phyloP scores from a whole-genome alignment of 2,113 vertebrate species.

The Sprattus sprattus region DNA sequence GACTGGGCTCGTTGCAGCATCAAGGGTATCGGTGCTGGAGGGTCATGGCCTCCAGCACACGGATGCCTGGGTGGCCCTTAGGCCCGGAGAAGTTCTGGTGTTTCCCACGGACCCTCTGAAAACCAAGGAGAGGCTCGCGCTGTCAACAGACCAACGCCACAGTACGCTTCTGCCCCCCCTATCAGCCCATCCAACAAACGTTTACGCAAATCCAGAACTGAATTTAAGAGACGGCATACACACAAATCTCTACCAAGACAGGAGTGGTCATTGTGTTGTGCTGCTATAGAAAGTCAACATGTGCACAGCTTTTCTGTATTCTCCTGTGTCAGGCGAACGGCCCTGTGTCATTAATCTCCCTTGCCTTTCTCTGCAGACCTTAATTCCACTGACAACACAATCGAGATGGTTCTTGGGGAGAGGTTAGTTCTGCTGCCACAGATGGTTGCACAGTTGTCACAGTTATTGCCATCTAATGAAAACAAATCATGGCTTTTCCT shows the following conservation, averaged over 20 bases:
- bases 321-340: background rate
- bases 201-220: background rate
- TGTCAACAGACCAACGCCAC: conserved; percentile 42
- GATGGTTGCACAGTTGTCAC: background rate
- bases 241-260: background rate
- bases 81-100: conserved; percentile 59
- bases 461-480: background rate
- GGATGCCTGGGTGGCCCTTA: conserved; percentile 64
- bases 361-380: conserved; percentile 24
- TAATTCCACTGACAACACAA: conserved; percentile 40
- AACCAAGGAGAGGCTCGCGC: conserved; percentile 43
- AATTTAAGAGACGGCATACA: background rate
- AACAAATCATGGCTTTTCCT: conserved; percentile 13
- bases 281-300: background rate
- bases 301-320: background rate
- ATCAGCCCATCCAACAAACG: background rate
- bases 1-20: conserved; percentile 55
- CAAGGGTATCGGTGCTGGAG: conserved; percentile 57
- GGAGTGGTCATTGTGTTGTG: background rate
- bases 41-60: conserved; percentile 36
- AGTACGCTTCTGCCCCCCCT: conserved; percentile 45
- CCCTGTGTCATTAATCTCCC: background rate
- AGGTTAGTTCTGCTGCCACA: conserved; percentile 38
- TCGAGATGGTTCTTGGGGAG: conserved; percentile 36
- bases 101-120: conserved; percentile 44